Conservation (phyloP, 2,797 vertebrate species). For the Agapornis canus region DNA sequence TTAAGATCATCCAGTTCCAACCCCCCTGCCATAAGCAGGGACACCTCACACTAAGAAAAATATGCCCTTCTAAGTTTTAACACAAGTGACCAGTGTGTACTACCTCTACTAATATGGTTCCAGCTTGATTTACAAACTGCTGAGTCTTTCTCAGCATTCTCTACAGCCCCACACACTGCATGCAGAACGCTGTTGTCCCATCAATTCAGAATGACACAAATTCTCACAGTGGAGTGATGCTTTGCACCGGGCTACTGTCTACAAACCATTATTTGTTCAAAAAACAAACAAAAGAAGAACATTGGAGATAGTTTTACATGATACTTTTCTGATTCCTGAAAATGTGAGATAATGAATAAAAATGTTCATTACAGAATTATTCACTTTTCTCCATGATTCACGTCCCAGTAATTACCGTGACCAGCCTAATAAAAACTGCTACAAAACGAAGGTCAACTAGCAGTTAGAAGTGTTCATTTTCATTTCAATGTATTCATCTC, state of each 20-base stretch:
- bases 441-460: conserved; percentile 99
- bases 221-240: conserved; percentile 1
- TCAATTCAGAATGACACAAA: background rate
- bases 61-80: background rate
- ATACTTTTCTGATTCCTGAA: conserved; percentile 75
- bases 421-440: conserved; percentile 94
- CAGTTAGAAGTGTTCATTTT: conserved; percentile 98
- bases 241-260: conserved; percentile 50
- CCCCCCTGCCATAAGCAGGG: no score
- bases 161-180: background rate
- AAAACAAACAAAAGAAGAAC: conserved; percentile 74
- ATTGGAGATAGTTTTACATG: conserved; percentile 24
- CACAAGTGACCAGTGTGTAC: background rate
- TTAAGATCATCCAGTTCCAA: no score
- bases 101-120: background rate
- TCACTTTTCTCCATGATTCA: conserved; percentile 93
- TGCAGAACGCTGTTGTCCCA: background rate
- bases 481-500: conserved; percentile 99
- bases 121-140: background rate
- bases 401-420: conserved; percentile 95
- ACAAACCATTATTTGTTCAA: conserved; percentile 70
- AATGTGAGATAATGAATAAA: conserved; percentile 88
- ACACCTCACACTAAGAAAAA: no score
- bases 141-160: background rate
- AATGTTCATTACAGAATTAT: conserved; percentile 94